Evolutionary conservation across 1,140 invertebrate species (phyloP), one percentile per base, ranked within the genome.

Genomic region (Pseudoatta argentina): DNA sequence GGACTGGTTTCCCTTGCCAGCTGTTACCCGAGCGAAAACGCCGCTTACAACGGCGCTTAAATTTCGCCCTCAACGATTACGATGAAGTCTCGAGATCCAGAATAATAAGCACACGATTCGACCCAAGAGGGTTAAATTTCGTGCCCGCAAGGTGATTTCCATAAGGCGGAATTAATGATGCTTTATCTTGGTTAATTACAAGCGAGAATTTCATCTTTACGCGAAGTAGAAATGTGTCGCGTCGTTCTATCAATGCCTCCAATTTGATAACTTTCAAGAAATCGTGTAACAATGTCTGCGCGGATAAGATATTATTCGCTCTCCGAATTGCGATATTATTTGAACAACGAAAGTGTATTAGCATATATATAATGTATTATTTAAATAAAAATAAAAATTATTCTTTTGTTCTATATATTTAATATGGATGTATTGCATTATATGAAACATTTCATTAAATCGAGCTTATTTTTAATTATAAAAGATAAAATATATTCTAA

Each of bases 181-280:
- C 57, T 72, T 82, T 83, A 83, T 83, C 79, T 83, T 12, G 69
- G 55, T 61, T 83, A 83, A 83, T 83, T 75, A 83, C 39, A 83
- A 83, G 63, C 39, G 18, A 14, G 14, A n/a, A n/a, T 83, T 18
- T 24, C 55, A 27, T 21, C 24, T 83, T 75, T 27, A 12, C 7
- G 53, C n/a, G 8, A 5, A n/a, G 3, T 14, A 21, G 64, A 24
- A 61, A 59, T 59, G 39, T 18, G 34, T 71, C 27, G 63, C n/a
- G 24, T 73, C n/a, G 34, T 12, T 48, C 21, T 18, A 30, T 82
- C 53, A 18, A 72, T 51, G 67, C 8, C n/a, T n/a, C 5, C 18
- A 59, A 39, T 75, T 75, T 24, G 69, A 61, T 83, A 61, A 73
- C 44, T 73, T 83, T 51, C 18, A 8, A 27, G 39, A 73, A 61